Evolutionary conservation across 2,888 invertebrate species (phyloP), one percentile per base, ranked within the genome.

Genomic region (Xanthorhoe spadicearia): DNA sequence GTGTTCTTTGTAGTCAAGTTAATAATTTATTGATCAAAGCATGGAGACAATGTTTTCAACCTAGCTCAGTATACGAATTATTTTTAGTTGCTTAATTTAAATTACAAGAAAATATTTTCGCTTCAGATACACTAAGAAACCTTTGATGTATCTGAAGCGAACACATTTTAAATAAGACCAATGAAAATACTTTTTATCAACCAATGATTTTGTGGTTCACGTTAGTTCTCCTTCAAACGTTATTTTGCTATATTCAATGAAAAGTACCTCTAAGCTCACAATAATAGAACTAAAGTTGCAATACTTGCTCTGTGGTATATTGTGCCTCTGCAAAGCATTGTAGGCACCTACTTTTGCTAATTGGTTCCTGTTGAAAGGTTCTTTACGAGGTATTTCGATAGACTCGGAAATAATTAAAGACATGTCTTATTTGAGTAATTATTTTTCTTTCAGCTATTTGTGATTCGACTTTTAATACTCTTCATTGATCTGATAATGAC

Each of bases 341-440:
- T 65, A 48, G 61, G 55, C 78, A 77, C 79, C 82, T 84, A 83
- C 83, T 84, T 83, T 81, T 79, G 78, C 82, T 87, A 87, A 88
- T 88, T 87, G 87, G 83, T 85, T 82, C 74, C 69, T 76, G 78
- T 54, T 80, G 81, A 86, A 84, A 85, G 83, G 82, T 81, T 80
- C 81, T 80, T 81, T 83, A 75, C 76, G 61, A 65, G 74, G 76
- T 77, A 77, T 82, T 84, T 80, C 74, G 72, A 77, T 74, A 72
- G 77, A 77, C 79, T 84, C 78, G 73, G 77, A 80, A 85, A 84
- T 85, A 83, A 85, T 86, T 85, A 83, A 83, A 82, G 75, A 76
- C 74, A 77, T 82, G 78, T 81, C 77, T 73, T 72, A 74, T 81
- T 79, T 72, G 75, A 81, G 79, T 65, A 83, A 83, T 81, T 81